Evolutionary conservation across 23 tunicate species (phyloP), one percentile per base, ranked within the genome.

Genomic region (Trididemnum miniatum): DNA sequence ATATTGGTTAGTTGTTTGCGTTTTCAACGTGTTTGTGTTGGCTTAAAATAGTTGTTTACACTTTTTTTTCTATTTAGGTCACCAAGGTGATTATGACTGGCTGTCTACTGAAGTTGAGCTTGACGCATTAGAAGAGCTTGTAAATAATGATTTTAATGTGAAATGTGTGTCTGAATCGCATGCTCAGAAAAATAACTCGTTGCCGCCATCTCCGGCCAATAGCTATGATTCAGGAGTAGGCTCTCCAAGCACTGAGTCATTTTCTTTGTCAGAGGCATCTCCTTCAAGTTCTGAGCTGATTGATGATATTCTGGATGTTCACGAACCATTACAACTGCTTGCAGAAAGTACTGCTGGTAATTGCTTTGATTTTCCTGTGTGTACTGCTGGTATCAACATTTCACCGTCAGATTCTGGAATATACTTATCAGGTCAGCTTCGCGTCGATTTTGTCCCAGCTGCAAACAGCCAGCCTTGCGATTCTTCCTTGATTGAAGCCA

Each of bases 141-240:
- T 69, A 30, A 15, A 32, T 69, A 69, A 69, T 31, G 39, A 31
- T 9, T 69, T 29, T 31, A 25, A 31, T n/a, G n/a, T n/a, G n/a
- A n/a, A n/a, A n/a, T n/a, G n/a, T n/a, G n/a, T n/a, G n/a, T n/a
- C n/a, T n/a, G n/a, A n/a, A n/a, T n/a, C n/a, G n/a, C n/a, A n/a
- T n/a, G n/a, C n/a, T n/a, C n/a, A n/a, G n/a, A n/a, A n/a, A n/a
- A n/a, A n/a, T n/a, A n/a, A n/a, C n/a, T n/a, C n/a, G n/a, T 18
- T 9, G 57, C 89, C 89, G 1, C 5, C 44, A 24, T 86, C 90
- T 25, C 90, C 90, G 36, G 79, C 80, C 20, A 40, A 59, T 34
- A 86, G 90, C 65, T 24, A n/a, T 29, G 90, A 86, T 33, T 86
- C 90, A 20, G 90, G 90, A 20, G 72, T 86, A 1, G 71, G 71